A percentile compares a stretch with the other conserved stretches of the same genome.
phyloP scores from a whole-genome alignment of 1,140 invertebrate genomes.

The Orius insidiosus region DNA sequence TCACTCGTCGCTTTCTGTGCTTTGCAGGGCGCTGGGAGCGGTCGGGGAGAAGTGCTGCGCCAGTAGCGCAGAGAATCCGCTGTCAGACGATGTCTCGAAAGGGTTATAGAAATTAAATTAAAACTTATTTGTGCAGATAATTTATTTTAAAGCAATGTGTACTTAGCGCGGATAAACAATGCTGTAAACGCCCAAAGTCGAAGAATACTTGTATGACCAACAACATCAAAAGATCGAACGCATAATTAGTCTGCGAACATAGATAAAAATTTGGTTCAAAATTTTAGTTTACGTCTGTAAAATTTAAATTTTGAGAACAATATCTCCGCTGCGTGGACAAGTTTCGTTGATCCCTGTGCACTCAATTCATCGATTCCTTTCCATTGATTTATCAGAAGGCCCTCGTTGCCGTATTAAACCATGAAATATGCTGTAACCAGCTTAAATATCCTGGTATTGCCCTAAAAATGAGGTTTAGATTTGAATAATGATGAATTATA shows the following conservation, averaged over 20 bases:
- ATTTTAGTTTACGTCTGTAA: constrained; percentile 39
- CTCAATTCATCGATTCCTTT: constrained; percentile 46
- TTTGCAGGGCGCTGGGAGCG: no score
- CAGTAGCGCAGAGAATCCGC: no score
- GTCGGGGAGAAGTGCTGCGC: no score
- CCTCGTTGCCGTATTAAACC: constrained; percentile 91
- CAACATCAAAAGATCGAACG: neutral
- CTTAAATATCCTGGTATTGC: constrained; percentile 74
- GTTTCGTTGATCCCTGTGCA: constrained; percentile 57
- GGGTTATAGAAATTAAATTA: no score
- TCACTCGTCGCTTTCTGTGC: no score
- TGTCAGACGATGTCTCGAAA: no score
- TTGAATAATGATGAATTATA: no score
- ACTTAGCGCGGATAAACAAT: neutral
- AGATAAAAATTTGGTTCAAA: no score
- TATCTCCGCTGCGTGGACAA: constrained; percentile 54
- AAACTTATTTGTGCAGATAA: no score
- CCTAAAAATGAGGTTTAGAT: constrained; percentile 28
- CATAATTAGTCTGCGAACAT: neutral
- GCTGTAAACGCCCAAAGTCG: neutral
- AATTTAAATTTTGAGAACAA: constrained; percentile 63
- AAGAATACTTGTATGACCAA: neutral
- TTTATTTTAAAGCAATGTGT: constrained; percentile 11
- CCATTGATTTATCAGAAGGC: constrained; percentile 87
- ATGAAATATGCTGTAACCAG: constrained; percentile 88